Percentiles rank a stretch among this genome's conserved stretches.
Evolutionary conservation across 2,888 invertebrate species (phyloP).

Genomic region (Catotricha subobsoleta): DNA sequence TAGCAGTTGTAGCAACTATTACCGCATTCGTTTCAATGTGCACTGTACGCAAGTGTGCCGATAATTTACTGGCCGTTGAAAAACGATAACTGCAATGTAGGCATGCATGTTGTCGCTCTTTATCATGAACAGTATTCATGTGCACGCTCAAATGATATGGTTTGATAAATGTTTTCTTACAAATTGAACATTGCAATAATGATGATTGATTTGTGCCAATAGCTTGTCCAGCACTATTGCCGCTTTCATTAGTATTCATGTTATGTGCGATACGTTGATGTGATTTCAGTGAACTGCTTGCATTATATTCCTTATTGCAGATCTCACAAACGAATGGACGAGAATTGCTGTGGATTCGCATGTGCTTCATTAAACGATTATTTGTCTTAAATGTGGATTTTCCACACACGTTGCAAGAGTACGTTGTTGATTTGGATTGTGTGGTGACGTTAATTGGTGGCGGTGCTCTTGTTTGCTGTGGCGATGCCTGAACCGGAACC

Average conservation of each 20-base stretch:
- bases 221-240: neutral
- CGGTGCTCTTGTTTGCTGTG: neutral
- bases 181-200: slow-evolving; percentile 2
- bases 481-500: neutral
- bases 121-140: slow-evolving; percentile 1
- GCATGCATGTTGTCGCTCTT: too few species aligned
- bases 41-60: too few species aligned
- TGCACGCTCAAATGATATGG: neutral
- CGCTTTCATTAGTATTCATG: neutral
- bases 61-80: too few species aligned
- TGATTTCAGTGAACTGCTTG: slow-evolving; percentile 1
- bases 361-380: slow-evolving; percentile 3
- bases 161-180: slow-evolving; percentile 1
- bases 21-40: too few species aligned
- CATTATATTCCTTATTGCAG: slow-evolving; percentile 2
- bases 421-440: neutral
- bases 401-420: slow-evolving; percentile 3
- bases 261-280: slow-evolving; percentile 1
- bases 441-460: neutral
- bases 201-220: too few species aligned
- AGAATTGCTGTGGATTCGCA: slow-evolving; percentile 4
- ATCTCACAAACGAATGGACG: slow-evolving; percentile 1
- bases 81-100: too few species aligned
- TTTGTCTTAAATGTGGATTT: slow-evolving; percentile 4
- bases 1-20: too few species aligned